phyloP scores from a whole-genome alignment of 2,797 vertebrate genomes.

The Oreonectes daqikongensis region DNA sequence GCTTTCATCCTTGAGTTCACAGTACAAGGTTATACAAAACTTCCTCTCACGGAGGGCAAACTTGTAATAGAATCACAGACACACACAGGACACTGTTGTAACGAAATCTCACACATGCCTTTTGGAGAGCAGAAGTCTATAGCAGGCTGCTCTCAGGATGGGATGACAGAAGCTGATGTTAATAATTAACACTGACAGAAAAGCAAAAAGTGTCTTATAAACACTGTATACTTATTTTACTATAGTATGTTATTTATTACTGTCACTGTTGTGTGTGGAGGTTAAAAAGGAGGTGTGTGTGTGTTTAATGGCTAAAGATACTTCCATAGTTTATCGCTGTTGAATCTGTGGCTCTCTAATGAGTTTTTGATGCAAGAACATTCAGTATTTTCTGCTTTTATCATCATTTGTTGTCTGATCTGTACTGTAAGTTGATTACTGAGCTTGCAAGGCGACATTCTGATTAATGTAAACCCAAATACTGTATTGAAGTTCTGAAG shows the following conservation, averaged over 20 bases:
- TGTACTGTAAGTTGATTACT: conserved; percentile 2
- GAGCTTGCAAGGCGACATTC: conserved; percentile 2
- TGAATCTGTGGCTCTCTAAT: not conserved
- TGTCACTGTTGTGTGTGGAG: too few species aligned
- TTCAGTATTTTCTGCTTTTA: conserved; percentile 5
- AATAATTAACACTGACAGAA: conserved; percentile 43
- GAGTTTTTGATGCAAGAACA: conserved; percentile 2
- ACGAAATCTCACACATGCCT: conserved; percentile 45
- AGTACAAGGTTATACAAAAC: conserved; percentile 44
- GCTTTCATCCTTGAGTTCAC: conserved; percentile 43
- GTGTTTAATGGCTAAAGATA: too few species aligned
- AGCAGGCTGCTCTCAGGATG: not conserved
- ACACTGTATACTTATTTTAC: too few species aligned
- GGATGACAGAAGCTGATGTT: conserved; percentile 34
- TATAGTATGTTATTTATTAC: too few species aligned
- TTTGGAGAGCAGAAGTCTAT: conserved; percentile 25
- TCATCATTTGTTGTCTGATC: conserved; percentile 3
- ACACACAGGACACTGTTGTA: conserved; percentile 53
- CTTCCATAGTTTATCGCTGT: too few species aligned
- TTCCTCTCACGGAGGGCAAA: conserved; percentile 45
- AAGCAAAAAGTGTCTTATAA: too few species aligned
- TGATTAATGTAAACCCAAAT: not conserved
- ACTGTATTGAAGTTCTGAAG: not conserved
- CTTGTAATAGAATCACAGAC: conserved; percentile 49
- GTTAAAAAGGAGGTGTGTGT: too few species aligned